These are phyloP conservation scores for Malurus cyaneus DNA, from an alignment of 2,113 vertebrate genomes.

Conservation along the genomic window DNA sequence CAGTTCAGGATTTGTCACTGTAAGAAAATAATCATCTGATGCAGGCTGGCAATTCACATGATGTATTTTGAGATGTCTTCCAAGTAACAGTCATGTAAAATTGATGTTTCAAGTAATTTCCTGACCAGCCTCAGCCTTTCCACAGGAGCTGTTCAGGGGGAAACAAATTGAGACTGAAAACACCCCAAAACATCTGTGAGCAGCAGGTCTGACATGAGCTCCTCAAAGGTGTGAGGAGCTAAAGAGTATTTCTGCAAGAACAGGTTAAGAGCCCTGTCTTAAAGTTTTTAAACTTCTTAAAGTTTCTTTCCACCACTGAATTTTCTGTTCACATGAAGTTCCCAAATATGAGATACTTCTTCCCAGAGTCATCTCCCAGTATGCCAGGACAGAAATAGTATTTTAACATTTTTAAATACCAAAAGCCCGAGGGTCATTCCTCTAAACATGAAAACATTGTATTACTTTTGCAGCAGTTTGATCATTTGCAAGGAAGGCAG, in stretches of 20 bases:
- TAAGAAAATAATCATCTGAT: not conserved
- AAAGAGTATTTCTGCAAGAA: not conserved
- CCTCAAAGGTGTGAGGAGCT: not conserved
- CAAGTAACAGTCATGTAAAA: conserved; percentile 8
- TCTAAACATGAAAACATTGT: not conserved
- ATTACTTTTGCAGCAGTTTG: not conserved
- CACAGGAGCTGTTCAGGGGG: not conserved
- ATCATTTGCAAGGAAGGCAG: not conserved
- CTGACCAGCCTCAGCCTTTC: not conserved
- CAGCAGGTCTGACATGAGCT: not conserved
- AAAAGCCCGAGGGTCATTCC: not conserved
- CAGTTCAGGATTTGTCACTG: not conserved
- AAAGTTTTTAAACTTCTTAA: not conserved
- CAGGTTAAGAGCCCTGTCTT: not conserved
- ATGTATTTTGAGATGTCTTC: not conserved
- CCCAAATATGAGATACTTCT: not conserved
- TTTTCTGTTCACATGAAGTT: not conserved
- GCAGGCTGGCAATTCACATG: not conserved
- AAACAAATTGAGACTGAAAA: not conserved
- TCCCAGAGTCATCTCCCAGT: not conserved
- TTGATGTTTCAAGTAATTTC: not conserved
- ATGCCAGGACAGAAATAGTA: conserved; percentile 6
- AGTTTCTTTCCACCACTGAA: not conserved
- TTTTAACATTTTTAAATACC: conserved; percentile 24
- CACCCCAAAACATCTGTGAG: not conserved